Evolutionary conservation across 2,113 vertebrate genomes (phyloP).

Genomic region (Carassius gibelio): DNA sequence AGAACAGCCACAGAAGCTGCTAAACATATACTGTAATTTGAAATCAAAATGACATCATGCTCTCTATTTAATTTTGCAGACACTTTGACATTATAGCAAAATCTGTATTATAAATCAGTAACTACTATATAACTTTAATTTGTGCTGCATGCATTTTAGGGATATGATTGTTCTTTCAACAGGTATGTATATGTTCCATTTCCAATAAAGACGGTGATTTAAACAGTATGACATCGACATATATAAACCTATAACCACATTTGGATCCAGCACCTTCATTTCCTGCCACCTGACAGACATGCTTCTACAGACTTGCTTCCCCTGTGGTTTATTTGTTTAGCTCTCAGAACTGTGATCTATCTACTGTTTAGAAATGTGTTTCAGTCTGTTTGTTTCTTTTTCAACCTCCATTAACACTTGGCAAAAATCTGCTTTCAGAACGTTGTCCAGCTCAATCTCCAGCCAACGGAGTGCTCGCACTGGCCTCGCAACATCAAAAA

Average conservation of each 20-base stretch:
- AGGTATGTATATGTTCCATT: not conserved
- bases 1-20: constrained; percentile 29
- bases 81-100: not conserved
- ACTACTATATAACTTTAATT: not conserved
- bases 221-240: not conserved
- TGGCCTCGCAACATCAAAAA: constrained; percentile 53
- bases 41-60: constrained; percentile 35
- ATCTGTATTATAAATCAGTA: not conserved
- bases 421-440: constrained; percentile 62
- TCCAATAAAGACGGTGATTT: not conserved
- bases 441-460: constrained; percentile 36
- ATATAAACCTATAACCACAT: not conserved
- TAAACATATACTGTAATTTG: constrained; percentile 39
- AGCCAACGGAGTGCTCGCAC: constrained; percentile 59
- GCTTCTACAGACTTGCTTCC: constrained; percentile 18
- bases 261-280: constrained; percentile 10
- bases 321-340: constrained; percentile 44
- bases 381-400: constrained; percentile 63
- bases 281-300: constrained; percentile 42
- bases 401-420: constrained; percentile 73
- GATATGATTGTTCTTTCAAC: constrained; percentile 12
- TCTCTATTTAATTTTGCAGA: constrained; percentile 22
- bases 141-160: not conserved
- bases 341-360: constrained; percentile 41
- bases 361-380: constrained; percentile 62